Conservation (phyloP, 2,797 vertebrate species). For the Podarcis siculus region DNA sequence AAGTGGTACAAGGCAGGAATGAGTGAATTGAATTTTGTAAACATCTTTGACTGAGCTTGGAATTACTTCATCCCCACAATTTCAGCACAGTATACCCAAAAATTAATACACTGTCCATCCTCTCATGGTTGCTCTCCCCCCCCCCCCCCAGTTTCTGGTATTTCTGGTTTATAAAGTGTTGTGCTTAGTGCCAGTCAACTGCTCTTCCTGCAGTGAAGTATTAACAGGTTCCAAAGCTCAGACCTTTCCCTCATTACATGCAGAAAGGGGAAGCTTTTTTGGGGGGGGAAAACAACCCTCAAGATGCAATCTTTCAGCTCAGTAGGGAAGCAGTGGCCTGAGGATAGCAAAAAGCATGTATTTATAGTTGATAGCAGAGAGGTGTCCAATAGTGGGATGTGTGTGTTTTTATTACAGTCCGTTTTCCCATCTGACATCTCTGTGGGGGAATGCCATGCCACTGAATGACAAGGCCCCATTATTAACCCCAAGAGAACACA, state of each 20-base stretch:
- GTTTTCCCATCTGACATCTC: constrained; percentile 47
- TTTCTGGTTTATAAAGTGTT: not conserved
- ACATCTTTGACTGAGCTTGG: not conserved
- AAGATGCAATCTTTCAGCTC: constrained; percentile 29
- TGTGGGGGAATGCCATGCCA: constrained; percentile 39
- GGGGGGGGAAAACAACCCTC: not conserved
- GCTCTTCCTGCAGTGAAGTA: not conserved
- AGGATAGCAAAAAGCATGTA: constrained; percentile 38
- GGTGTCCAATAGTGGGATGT: constrained; percentile 32
- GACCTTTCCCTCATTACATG: not conserved
- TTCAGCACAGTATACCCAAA: not conserved
- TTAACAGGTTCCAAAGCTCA: not conserved
- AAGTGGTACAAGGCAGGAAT: not conserved
- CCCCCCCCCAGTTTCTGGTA: not conserved
- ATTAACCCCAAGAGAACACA: constrained; percentile 44
- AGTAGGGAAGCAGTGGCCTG: constrained; percentile 37
- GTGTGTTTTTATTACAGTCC: constrained; percentile 54
- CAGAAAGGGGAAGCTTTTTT: constrained; percentile 33
- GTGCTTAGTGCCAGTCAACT: constrained; percentile 1
- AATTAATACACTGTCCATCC: not conserved
- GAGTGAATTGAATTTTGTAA: not conserved
- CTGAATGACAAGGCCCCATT: constrained; percentile 52
- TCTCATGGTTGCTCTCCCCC: not conserved
- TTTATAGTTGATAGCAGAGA: constrained; percentile 49
- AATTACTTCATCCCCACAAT: not conserved